These are phyloP conservation scores for Trichacis sp. DNA, from an alignment of 2,888 invertebrate species.

Conservation along the genomic window DNA sequence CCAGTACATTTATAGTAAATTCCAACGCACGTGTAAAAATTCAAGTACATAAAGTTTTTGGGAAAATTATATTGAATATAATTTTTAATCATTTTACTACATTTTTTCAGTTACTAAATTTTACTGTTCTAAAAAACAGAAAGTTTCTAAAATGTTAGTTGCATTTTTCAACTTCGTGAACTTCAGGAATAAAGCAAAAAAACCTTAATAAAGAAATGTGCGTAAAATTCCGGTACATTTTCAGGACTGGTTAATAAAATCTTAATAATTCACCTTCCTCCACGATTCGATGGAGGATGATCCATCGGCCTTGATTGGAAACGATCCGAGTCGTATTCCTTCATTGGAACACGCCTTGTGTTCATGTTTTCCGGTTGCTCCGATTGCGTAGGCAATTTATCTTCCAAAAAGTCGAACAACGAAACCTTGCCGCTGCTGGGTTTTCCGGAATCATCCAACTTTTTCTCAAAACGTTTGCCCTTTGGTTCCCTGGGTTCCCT, in stretches of 20 bases:
- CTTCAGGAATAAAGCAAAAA: too few species aligned
- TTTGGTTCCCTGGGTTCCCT: slow-evolving; percentile 71
- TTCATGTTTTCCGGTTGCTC: slow-evolving; percentile 70
- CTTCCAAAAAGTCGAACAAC: slow-evolving; percentile 85
- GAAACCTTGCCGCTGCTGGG: slow-evolving; percentile 83
- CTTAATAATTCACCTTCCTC: slow-evolving; percentile 60
- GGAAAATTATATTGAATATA: slow-evolving; percentile 4
- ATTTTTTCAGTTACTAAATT: too few species aligned
- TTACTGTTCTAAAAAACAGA: too few species aligned
- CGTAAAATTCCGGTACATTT: too few species aligned
- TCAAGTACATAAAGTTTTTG: too few species aligned
- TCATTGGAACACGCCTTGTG: slow-evolving; percentile 42
- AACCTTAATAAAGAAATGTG: too few species aligned
- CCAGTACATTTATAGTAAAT: too few species aligned
- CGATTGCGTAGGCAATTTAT: slow-evolving; percentile 77
- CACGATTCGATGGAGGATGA: slow-evolving; percentile 51
- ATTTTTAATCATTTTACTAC: too few species aligned
- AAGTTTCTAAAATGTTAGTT: too few species aligned
- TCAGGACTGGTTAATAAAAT: too few species aligned
- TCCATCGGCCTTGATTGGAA: slow-evolving; percentile 43
- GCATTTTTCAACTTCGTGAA: too few species aligned
- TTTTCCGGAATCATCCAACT: slow-evolving; percentile 75
- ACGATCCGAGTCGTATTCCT: slow-evolving; percentile 50
- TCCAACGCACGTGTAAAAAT: too few species aligned
- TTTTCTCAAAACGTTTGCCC: slow-evolving; percentile 63